Conservation (phyloP, 2,888 invertebrate genomes). For the Chymomyza procnemis region DNA sequence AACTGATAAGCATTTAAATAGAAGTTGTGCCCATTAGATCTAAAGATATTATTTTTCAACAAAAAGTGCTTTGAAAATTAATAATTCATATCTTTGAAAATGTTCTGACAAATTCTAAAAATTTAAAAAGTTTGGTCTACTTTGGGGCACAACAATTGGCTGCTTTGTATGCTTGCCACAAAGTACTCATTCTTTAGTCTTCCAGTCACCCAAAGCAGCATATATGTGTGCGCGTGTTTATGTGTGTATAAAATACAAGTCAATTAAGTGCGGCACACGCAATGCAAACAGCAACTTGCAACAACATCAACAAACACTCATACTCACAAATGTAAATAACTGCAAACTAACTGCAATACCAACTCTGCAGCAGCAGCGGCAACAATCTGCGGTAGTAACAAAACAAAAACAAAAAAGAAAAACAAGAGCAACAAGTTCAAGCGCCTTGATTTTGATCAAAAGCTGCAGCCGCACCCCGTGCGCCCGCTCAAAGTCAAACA, state of each 20-base stretch:
- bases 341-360: conserved; percentile 67
- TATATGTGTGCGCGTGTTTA: background rate
- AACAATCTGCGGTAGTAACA: conserved; percentile 17
- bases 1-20: too few relatives aligned
- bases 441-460: conserved; percentile 62
- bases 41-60: too few relatives aligned
- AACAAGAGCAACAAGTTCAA: conserved; percentile 72
- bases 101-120: too few relatives aligned
- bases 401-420: conserved; percentile 52
- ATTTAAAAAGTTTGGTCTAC: too few relatives aligned
- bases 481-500: conserved; percentile 67
- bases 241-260: conserved; percentile 53
- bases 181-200: background rate
- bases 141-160: too few relatives aligned
- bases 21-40: too few relatives aligned
- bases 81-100: too few relatives aligned
- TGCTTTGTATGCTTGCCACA: too few relatives aligned
- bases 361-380: conserved; percentile 10
- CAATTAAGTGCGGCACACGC: conserved; percentile 54
- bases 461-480: conserved; percentile 36
- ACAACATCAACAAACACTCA: conserved; percentile 31
- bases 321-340: conserved; percentile 54
- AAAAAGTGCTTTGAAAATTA: too few relatives aligned
- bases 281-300: conserved; percentile 5
- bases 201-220: background rate